These are phyloP conservation scores for Euleptes europaea DNA, from an alignment of 2,113 vertebrate species.

Conservation along the genomic window DNA sequence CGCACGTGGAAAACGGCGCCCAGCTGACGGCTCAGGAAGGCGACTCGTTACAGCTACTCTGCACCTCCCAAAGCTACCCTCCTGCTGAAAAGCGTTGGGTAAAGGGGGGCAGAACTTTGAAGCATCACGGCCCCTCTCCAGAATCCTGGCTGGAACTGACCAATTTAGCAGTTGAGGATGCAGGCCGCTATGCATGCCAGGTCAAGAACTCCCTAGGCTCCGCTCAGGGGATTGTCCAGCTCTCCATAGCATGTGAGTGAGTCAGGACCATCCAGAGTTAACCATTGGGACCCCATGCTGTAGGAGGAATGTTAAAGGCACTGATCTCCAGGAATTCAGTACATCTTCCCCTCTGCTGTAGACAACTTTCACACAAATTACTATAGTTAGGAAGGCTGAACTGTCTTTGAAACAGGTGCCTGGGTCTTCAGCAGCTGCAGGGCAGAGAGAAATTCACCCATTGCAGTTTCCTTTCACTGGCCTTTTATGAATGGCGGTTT, in stretches of 20 bases:
- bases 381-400: neutral
- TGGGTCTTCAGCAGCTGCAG: neutral
- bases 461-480: no score
- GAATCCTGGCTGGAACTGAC: slow-evolving; percentile 27
- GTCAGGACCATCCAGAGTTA: neutral
- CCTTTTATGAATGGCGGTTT: no score
- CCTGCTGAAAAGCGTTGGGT: slow-evolving; percentile 27
- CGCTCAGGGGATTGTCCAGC: neutral
- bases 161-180: neutral
- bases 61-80: slow-evolving; percentile 19
- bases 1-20: neutral
- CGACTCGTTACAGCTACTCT: slow-evolving; percentile 42
- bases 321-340: neutral
- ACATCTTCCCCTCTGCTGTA: neutral
- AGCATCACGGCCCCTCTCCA: neutral
- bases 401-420: neutral
- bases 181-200: slow-evolving; percentile 46
- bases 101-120: neutral
- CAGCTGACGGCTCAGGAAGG: slow-evolving; percentile 24
- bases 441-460: no score
- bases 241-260: slow-evolving; percentile 60
- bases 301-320: neutral
- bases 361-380: no score
- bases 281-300: neutral
- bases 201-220: slow-evolving; percentile 26